A percentile compares a stretch with the other conserved stretches of the same genome.
These are phyloP conservation scores for Eupsittula cactorum DNA, from an alignment of 2,113 vertebrate genomes.

Conservation along the genomic window DNA sequence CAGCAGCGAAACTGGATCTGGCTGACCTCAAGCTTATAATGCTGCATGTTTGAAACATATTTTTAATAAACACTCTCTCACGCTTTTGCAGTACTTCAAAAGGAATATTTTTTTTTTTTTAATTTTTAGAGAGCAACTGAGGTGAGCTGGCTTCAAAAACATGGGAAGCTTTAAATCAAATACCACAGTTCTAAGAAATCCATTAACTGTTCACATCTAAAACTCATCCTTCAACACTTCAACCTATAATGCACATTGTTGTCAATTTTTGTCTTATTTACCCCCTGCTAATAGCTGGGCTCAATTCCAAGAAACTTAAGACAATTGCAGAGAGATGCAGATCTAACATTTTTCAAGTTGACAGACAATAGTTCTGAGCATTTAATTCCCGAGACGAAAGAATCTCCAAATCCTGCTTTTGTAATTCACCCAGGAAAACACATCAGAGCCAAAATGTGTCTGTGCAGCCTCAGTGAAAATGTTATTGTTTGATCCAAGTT, in stretches of 20 bases:
- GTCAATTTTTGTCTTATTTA: slow-evolving; percentile 66
- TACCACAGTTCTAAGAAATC: slow-evolving; percentile 21
- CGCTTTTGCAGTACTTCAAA: background rate
- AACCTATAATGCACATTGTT: slow-evolving; percentile 35
- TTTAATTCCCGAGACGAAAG: slow-evolving; percentile 41
- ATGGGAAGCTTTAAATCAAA: slow-evolving; percentile 11
- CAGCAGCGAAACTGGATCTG: background rate
- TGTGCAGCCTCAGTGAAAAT: slow-evolving; percentile 36
- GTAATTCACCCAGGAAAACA: slow-evolving; percentile 44
- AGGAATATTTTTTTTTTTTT: background rate
- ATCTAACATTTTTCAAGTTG: slow-evolving; percentile 57
- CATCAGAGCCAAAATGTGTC: slow-evolving; percentile 37
- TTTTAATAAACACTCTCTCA: background rate
- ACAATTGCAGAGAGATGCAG: slow-evolving; percentile 49
- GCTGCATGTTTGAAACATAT: background rate
- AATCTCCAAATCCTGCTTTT: slow-evolving; percentile 55
- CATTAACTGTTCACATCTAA: slow-evolving; percentile 33
- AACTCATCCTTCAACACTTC: slow-evolving; percentile 28
- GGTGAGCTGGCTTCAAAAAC: slow-evolving; percentile 9
- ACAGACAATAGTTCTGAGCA: slow-evolving; percentile 51
- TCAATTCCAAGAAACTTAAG: slow-evolving; percentile 60
- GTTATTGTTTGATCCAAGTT: slow-evolving; percentile 53
- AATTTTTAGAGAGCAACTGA: background rate
- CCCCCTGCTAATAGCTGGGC: slow-evolving; percentile 66
- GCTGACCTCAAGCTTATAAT: background rate